Evolutionary conservation across 2,888 invertebrate species (phyloP).

Genomic region (Polymixis flavicincta): DNA sequence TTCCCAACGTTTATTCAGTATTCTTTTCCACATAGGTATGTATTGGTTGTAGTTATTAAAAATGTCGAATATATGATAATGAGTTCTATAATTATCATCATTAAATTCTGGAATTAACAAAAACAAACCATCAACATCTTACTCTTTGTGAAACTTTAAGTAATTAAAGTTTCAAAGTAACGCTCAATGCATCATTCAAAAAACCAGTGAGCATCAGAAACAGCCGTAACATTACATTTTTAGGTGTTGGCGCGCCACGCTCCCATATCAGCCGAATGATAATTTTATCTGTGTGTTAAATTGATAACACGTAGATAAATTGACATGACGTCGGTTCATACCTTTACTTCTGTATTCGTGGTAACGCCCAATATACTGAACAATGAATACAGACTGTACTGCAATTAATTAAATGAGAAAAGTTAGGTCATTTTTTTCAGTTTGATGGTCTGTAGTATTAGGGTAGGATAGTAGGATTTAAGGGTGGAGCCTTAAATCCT

Average conservation of each 20-base stretch:
- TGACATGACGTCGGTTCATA: conserved; percentile 72
- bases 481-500: too few species aligned
- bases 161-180: neutral
- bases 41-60: too few species aligned
- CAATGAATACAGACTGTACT: neutral
- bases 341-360: conserved; percentile 58
- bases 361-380: conserved; percentile 60
- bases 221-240: conserved; percentile 47
- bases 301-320: conserved; percentile 80
- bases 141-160: neutral
- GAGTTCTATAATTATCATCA: neutral
- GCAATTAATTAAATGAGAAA: neutral
- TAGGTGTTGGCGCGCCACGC: conserved; percentile 63
- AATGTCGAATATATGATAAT: too few species aligned
- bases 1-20: too few species aligned
- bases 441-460: neutral
- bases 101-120: neutral
- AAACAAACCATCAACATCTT: neutral
- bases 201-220: conserved; percentile 36
- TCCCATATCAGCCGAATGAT: conserved; percentile 77
- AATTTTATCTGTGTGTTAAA: conserved; percentile 79
- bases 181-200: neutral
- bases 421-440: neutral
- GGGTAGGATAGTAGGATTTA: too few species aligned
- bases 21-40: too few species aligned